Conservation (phyloP, 2,113 vertebrate genomes). For the Microcebus ravelobensis region DNA sequence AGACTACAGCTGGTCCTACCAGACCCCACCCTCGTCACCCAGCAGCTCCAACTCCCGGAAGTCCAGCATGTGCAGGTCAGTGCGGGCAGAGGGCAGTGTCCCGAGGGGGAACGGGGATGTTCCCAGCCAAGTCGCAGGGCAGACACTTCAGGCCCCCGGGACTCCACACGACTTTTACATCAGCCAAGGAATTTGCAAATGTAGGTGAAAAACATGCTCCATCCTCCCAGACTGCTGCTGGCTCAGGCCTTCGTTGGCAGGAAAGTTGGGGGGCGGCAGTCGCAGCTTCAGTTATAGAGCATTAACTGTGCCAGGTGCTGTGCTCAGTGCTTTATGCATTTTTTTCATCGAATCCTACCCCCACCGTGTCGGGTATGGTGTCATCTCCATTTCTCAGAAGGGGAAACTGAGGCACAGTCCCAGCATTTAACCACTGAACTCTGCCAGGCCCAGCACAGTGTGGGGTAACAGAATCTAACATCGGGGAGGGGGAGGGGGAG, state of each 20-base stretch:
- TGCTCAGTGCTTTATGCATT: not conserved
- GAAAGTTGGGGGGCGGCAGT: not conserved
- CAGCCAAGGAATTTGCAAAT: not conserved
- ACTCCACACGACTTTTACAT: accelerated
- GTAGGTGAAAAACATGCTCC: accelerated
- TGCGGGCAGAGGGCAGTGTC: not conserved
- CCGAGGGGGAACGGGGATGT: not conserved
- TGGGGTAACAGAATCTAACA: not conserved
- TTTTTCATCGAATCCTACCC: not conserved
- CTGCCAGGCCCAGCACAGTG: not conserved
- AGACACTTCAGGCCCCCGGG: not conserved
- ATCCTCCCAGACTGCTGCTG: accelerated
- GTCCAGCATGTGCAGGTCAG: conserved; percentile 98
- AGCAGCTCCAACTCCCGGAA: conserved; percentile 96
- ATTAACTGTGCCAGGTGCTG: accelerated
- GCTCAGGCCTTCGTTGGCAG: accelerated
- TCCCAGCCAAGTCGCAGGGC: not conserved
- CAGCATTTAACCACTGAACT: not conserved
- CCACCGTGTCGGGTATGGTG: not conserved
- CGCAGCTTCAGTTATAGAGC: accelerated
- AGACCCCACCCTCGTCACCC: conserved; percentile 96
- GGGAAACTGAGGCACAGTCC: not conserved
- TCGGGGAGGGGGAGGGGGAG: not conserved
- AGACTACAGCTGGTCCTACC: conserved; percentile 98
- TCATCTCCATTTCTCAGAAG: not conserved